These are phyloP conservation scores for Propithecus deckenii DNA, from an alignment of 2,797 vertebrate genomes.

Conservation along the genomic window DNA sequence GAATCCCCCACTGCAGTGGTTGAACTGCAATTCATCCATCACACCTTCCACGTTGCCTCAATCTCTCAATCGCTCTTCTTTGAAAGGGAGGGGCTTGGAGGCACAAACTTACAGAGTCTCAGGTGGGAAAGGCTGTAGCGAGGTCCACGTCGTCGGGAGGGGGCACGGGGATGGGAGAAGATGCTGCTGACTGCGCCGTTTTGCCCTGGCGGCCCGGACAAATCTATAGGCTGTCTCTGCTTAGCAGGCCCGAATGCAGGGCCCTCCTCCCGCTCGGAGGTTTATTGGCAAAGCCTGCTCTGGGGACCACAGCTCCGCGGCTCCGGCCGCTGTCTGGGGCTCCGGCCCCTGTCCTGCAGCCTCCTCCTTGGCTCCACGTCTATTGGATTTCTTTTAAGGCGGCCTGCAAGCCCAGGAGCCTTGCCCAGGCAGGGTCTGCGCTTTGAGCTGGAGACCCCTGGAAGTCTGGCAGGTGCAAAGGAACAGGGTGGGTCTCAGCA, in stretches of 20 bases:
- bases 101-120: too few species aligned
- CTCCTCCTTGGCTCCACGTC: neutral
- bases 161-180: accelerated
- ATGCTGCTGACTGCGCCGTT: neutral
- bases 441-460: neutral
- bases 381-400: neutral
- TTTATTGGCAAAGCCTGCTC: neutral
- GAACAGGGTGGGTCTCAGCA: neutral
- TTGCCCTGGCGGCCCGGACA: neutral
- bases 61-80: neutral
- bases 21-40: neutral
- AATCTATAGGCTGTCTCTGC: neutral
- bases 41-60: neutral
- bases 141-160: accelerated
- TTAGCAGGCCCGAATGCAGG: neutral
- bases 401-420: neutral
- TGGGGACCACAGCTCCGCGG: neutral
- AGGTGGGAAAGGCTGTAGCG: neutral
- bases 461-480: neutral
- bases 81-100: neutral
- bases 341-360: neutral
- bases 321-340: neutral
- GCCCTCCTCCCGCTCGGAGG: neutral
- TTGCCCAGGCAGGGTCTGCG: neutral
- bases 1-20: neutral